Evolutionary conservation across 2,113 vertebrate species (phyloP), one percentile per base, ranked within the genome.

Genomic region (Rhynchomys soricoides): DNA sequence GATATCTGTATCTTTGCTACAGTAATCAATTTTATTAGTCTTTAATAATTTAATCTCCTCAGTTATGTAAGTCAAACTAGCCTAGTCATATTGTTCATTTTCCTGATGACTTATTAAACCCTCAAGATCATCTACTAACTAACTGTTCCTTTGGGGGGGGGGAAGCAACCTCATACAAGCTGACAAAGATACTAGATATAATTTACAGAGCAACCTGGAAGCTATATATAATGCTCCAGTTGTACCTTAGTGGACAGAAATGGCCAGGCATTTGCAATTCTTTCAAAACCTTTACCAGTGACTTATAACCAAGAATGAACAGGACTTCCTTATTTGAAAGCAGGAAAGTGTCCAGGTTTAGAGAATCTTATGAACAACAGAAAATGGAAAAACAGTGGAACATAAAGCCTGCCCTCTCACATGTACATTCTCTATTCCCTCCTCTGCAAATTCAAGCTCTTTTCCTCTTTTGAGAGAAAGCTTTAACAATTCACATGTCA

Each of bases 301-400:
- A 85, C 31, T 92, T 95, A 91, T 11, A 95, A 94, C 86, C 77
- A 71, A 96, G 13, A 94, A 92, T 48, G 68, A 90, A 81, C 3
- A 64, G 45, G 40, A 83, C 24, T 74, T 90, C 48, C 68, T 92
- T 75, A 87, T 79, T 55, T 92, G 68, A 93, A 89, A 94, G 89
- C 24, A 66, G 59, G 40, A 91, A 94, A 75, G 0, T 94, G 85
- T 82, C 52, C 90, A 95, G 81, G 40, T 34, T 64, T 92, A 86
- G 37, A 59, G 12, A 59, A 40, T 40, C n/a, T 59, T 82, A 82
- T 29, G 40, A 83, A 43, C 57, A 83, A 62, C 55, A 29, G 6
- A 9, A 71, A 8, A 85, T n/a, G 55, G 7, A 82, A 85, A 87
- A 85, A 9, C 2, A 91, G 19, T 34, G 10, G 21, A 71, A 71